A percentile compares a stretch with the other conserved stretches of the same genome.
Evolutionary conservation across 2,113 vertebrate genomes (phyloP).

Genomic region (Mirounga angustirostris): DNA sequence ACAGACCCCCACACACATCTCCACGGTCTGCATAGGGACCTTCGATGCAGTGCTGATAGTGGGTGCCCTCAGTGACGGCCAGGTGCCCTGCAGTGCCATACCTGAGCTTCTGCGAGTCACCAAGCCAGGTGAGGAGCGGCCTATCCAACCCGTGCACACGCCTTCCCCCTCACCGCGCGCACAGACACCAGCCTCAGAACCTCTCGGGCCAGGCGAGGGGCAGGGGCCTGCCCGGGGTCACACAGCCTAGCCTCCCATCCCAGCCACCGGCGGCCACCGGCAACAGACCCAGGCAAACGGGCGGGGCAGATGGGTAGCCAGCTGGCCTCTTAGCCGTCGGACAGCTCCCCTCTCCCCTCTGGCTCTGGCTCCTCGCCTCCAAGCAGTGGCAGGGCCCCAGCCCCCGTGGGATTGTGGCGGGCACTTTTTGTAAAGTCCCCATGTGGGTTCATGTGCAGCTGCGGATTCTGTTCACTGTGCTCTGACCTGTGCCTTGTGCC

Average conservation of each 20-base stretch:
- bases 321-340: background rate
- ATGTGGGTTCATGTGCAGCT: fast-evolving
- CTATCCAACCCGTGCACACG: background rate
- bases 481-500: background rate
- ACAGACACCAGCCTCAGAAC: background rate
- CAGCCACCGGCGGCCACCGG: background rate
- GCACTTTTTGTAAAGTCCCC: background rate
- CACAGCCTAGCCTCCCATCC: background rate
- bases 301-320: background rate
- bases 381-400: background rate
- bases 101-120: conserved; percentile 90
- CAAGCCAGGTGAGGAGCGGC: conserved; percentile 89
- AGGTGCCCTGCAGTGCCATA: conserved; percentile 87
- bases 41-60: conserved; percentile 92
- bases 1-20: background rate
- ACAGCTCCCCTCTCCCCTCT: background rate
- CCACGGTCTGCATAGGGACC: conserved; percentile 73
- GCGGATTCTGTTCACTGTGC: background rate
- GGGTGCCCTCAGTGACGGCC: conserved; percentile 91
- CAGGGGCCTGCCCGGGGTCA: background rate
- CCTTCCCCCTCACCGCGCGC: too few relatives aligned
- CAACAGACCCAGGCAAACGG: background rate
- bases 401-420: background rate
- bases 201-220: fast-evolving
- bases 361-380: background rate